phyloP scores from a whole-genome alignment of 2,888 invertebrate genomes.

The Eutolmus rufibarbis region DNA sequence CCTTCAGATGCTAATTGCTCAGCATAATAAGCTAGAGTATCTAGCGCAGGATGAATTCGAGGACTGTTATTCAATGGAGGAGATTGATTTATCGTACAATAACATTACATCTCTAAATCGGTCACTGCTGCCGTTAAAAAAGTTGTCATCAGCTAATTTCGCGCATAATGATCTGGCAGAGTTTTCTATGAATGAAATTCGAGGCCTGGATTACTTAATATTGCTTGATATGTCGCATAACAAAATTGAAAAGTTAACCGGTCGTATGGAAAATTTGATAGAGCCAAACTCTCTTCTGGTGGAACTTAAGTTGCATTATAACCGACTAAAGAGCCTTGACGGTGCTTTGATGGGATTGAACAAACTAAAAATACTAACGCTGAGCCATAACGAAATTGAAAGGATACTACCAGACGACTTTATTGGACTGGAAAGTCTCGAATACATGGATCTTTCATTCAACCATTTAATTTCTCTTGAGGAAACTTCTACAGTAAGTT shows the following conservation, averaged over 20 bases:
- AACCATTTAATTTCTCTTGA: constrained; percentile 79
- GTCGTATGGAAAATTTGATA: constrained; percentile 77
- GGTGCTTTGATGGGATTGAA: constrained; percentile 79
- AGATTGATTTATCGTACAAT: constrained; percentile 77
- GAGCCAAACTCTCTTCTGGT: constrained; percentile 77
- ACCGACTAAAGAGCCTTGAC: constrained; percentile 73
- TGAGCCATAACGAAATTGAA: constrained; percentile 78
- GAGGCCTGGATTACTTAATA: constrained; percentile 74
- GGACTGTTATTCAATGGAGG: constrained; percentile 73
- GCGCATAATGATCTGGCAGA: constrained; percentile 78
- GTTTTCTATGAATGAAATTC: constrained; percentile 82
- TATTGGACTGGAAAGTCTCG: constrained; percentile 77
- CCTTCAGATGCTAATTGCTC: constrained; percentile 72
- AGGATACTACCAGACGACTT: constrained; percentile 80
- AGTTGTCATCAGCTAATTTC: constrained; percentile 74
- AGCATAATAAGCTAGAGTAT: constrained; percentile 76
- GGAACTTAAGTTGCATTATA: constrained; percentile 78
- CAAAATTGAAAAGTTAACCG: constrained; percentile 71
- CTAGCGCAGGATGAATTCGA: constrained; percentile 80
- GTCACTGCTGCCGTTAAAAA: constrained; percentile 73
- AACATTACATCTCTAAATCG: constrained; percentile 75
- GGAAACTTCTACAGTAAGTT: constrained; percentile 79
- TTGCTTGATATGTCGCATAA: constrained; percentile 80
- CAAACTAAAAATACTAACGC: constrained; percentile 74
- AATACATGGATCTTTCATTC: constrained; percentile 78